Conservation (phyloP, 2,888 invertebrate species). For the Himalopsyche japonica region DNA sequence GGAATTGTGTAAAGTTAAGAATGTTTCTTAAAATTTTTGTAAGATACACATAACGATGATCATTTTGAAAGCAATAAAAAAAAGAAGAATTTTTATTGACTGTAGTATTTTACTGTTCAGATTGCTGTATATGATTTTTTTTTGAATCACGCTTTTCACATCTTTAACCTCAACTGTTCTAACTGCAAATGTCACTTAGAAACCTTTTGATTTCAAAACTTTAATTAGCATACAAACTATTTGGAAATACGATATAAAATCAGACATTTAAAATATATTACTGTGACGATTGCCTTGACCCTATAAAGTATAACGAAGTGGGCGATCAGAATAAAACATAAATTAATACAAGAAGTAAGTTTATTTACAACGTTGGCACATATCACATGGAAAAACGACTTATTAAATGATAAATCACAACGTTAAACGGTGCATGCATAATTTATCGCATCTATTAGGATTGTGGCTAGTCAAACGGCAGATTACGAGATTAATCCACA, state of each 20-base stretch:
- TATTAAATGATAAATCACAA: neutral
- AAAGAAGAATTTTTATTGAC: too few species aligned
- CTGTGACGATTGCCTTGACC: neutral
- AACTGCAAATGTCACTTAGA: too few species aligned
- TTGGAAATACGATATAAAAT: neutral
- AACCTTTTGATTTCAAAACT: too few species aligned
- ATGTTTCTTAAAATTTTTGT: too few species aligned
- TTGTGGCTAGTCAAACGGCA: neutral
- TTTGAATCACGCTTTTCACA: too few species aligned
- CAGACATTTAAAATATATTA: neutral
- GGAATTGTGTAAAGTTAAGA: too few species aligned
- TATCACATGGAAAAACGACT: neutral
- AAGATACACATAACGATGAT: too few species aligned
- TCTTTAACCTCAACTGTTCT: too few species aligned
- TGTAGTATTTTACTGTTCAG: too few species aligned
- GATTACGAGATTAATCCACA: neutral
- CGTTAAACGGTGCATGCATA: neutral
- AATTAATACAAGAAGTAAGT: neutral
- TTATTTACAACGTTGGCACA: neutral
- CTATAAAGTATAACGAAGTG: neutral
- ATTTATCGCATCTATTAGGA: neutral
- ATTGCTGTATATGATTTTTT: too few species aligned
- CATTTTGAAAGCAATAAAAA: too few species aligned
- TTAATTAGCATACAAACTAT: neutral
- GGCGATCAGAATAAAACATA: neutral